These are phyloP conservation scores for Bambusicola thoracicus DNA, from an alignment of 2,113 vertebrate species.

Conservation along the genomic window DNA sequence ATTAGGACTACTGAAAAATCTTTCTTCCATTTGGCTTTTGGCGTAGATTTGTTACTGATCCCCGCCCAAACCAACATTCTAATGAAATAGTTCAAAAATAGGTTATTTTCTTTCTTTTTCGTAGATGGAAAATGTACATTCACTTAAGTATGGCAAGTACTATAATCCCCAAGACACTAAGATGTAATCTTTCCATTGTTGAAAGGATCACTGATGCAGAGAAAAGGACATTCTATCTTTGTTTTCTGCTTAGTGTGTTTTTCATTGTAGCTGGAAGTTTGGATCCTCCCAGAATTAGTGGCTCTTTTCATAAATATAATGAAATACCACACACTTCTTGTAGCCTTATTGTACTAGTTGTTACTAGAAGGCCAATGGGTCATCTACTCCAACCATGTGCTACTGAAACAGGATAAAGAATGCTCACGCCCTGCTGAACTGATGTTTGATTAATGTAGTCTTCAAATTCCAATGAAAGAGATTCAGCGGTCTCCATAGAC, in stretches of 20 bases:
- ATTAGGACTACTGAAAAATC: background rate
- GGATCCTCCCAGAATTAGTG: background rate
- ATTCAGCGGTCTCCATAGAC: background rate
- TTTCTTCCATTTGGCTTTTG: background rate
- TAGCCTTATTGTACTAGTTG: background rate
- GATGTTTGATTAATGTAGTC: background rate
- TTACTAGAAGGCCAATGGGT: background rate
- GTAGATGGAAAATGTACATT: background rate
- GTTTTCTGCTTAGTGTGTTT: background rate
- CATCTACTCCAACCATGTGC: background rate
- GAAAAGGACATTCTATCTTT: background rate
- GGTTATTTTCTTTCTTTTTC: background rate
- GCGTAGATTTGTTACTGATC: background rate
- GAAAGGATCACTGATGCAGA: background rate
- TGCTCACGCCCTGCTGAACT: background rate
- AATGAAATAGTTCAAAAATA: background rate
- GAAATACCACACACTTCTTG: background rate
- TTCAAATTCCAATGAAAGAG: background rate
- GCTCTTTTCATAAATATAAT: background rate
- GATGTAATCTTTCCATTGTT: background rate
- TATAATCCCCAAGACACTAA: background rate
- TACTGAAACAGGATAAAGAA: background rate
- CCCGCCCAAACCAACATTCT: background rate
- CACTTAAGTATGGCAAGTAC: background rate
- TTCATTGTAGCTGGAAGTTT: background rate